phyloP scores from a whole-genome alignment of 1,140 invertebrate species.

The Drosophila arawakana region DNA sequence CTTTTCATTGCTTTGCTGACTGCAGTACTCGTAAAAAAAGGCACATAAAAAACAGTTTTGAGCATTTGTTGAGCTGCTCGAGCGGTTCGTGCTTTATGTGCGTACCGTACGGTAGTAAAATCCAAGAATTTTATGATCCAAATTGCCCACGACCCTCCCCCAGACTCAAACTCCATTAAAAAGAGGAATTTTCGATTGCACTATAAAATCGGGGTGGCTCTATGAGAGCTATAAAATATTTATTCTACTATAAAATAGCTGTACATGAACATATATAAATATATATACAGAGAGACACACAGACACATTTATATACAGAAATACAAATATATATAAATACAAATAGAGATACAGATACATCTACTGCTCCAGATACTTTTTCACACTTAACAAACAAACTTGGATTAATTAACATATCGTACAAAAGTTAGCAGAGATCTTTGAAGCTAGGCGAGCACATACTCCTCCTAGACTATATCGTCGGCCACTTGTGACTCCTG shows the following conservation, averaged over 20 bases:
- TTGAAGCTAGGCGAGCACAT: constrained; percentile 78
- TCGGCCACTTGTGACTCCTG: constrained; percentile 89
- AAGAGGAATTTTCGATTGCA: constrained; percentile 64
- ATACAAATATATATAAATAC: constrained; percentile 25
- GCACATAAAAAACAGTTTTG: constrained; percentile 71
- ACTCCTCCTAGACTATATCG: constrained; percentile 88
- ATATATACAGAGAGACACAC: constrained; percentile 23
- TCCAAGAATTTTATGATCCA: constrained; percentile 61
- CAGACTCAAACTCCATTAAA: constrained; percentile 25
- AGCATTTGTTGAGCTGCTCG: constrained; percentile 28
- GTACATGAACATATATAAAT: constrained; percentile 63
- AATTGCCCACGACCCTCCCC: background rate
- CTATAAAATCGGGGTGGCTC: constrained; percentile 74
- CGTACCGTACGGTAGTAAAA: constrained; percentile 53
- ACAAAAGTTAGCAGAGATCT: constrained; percentile 53
- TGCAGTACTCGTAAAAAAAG: constrained; percentile 65
- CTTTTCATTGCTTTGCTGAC: constrained; percentile 47
- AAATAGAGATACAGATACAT: constrained; percentile 28
- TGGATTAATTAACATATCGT: constrained; percentile 54
- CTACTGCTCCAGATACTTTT: constrained; percentile 6
- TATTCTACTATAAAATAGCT: constrained; percentile 82
- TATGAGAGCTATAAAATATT: constrained; percentile 83
- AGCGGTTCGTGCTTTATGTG: constrained; percentile 52
- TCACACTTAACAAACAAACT: constrained; percentile 65
- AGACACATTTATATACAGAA: constrained; percentile 25